Evolutionary conservation across 2,797 vertebrate genomes (phyloP), one percentile per base, ranked within the genome.

Genomic region (Mormyrus proboscirostris): DNA sequence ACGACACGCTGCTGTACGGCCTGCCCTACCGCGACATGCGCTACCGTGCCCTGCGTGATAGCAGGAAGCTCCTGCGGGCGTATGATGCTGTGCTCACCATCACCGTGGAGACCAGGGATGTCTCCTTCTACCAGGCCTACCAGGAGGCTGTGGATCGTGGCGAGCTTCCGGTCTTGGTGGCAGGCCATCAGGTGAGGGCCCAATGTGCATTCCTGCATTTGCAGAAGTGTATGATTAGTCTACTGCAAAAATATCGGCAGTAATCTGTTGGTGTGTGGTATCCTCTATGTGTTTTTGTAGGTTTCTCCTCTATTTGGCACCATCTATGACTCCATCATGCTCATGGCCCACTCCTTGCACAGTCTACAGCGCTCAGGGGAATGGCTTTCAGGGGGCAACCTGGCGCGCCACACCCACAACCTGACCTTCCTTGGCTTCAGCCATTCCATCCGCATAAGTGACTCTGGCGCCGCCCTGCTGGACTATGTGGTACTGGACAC

Each of bases 251-350:
- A 59, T 51, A 14, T 9, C 33, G 14, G 76, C 14, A n/a, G 19
- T 41, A 47, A 83, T n/a, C 5, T 44, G 38, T 14, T 25, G 59
- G 2, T 29, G 25, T 47, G 53, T 59, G 6, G 22, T 59, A 59
- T 59, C 57, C n/a, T 22, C 59, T 62, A 9, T 25, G 57, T 25
- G 59, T 49, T 57, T 84, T 12, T 69, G 57, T 90, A 96, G 96
- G 95, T 97, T 19, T 97, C 96, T 6, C 96, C 96, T 47, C 93
- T 97, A 51, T 97, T 97, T 89, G 96, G 96, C 19, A 97, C 96
- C 79, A 95, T 96, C 93, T 96, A 97, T 93, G 96, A 93, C 92
- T 95, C 96, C 0, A 89, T 97, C 2, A 76, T 96, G 51, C 91
- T 96, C 89, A 92, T 96, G 94, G 96, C 96, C 90, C 94, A 96